Evolutionary conservation across 2,797 vertebrate species (phyloP), one percentile per base, ranked within the genome.

Genomic region (Strix occidentalis): DNA sequence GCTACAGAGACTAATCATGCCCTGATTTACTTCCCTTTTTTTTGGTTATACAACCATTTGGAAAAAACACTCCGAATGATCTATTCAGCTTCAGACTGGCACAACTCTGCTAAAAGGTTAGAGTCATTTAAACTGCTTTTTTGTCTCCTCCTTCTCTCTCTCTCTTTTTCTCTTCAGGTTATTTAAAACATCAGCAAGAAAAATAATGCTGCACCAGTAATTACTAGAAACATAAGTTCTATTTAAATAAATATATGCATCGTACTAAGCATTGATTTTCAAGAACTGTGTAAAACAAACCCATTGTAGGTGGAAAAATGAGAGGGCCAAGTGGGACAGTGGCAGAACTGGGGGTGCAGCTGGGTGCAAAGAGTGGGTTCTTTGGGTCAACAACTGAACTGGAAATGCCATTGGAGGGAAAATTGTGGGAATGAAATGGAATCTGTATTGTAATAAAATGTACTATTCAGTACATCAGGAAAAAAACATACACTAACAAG

Each of bases 1-100:
- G 86, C 58, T 93, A 11, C 50, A 90, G 83, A 93, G 87, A 91
- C 90, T 90, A 85, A 93, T 93, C 83, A 45, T 18, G 50, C 31
- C 46, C 74, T 84, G 81, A 93, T 96, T 94, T 93, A 91, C 84
- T 94, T 81, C 51, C 46, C 16, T 20, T 9, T 43, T 58, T 91
- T 87, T 66, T 69, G 41, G 74, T 72, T 93, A 48, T 56, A 74
- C 72, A 79, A 48, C 51, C 35, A 45, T 94, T 96, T 95, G 94
- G 68, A 57, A 96, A 80, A 85, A 80, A 58, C 28, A 18, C 39
- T 69, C 26, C 0, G 0, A 54, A 41, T 89, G 69, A 89, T 92
- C 71, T 71, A 4, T 68, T 87, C 75, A 51, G 46, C 71, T 45
- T 84, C 66, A 81, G 61, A 77, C 26, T 24, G 81, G 68, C 89